Conservation (phyloP, 2,888 invertebrate genomes). For the Kryphioiulus occultus region DNA sequence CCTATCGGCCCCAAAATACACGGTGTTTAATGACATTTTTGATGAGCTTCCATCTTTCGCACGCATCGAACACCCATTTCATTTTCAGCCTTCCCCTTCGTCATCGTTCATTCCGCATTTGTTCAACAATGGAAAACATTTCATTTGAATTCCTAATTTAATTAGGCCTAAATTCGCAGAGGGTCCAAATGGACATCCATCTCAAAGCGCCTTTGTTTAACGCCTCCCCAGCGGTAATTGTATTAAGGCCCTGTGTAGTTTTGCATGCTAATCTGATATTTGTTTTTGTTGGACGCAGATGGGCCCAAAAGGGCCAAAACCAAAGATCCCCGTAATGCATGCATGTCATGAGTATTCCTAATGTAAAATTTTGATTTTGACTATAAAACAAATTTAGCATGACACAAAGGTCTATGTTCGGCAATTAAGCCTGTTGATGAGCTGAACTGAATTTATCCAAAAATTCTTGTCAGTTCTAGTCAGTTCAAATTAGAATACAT, state of each 20-base stretch:
- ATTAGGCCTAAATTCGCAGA: conserved; percentile 20
- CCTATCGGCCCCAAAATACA: conserved; percentile 4
- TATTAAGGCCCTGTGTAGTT: not conserved
- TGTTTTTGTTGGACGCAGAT: conserved; percentile 5
- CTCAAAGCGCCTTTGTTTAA: conserved; percentile 13
- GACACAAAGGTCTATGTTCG: no score
- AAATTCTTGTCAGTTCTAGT: no score
- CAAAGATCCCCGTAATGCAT: no score
- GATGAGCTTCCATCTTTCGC: not conserved
- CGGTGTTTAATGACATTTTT: not conserved
- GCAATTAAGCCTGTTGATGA: no score
- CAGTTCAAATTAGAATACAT: no score
- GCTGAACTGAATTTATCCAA: no score
- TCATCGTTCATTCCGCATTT: conserved; percentile 3
- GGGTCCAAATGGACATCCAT: conserved; percentile 24
- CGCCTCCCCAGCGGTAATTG: not conserved
- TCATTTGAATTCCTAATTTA: conserved; percentile 35
- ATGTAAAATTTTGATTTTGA: no score
- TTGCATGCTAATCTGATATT: conserved; percentile 13
- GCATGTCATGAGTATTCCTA: no score
- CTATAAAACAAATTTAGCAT: no score
- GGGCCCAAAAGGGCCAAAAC: not conserved
- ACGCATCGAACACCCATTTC: not conserved
- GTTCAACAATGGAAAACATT: conserved; percentile 26
- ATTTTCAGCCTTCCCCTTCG: not conserved